These are phyloP conservation scores for Tiliacea aurago DNA, from an alignment of 2,888 invertebrate species.

Conservation along the genomic window DNA sequence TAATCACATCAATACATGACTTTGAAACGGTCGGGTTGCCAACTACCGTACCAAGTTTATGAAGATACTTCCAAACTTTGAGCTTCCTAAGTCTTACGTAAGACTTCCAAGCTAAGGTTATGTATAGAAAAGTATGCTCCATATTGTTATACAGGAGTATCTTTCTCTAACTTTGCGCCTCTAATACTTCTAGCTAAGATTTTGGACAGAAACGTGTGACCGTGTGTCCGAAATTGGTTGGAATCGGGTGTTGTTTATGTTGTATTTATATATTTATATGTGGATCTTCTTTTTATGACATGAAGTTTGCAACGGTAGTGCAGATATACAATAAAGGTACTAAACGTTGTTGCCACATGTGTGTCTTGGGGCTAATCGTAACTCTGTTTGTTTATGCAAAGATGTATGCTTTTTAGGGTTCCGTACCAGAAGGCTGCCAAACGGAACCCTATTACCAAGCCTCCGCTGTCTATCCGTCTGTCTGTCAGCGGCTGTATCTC, in stretches of 20 bases:
- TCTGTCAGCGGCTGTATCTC: no score
- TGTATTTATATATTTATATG: constrained; percentile 4
- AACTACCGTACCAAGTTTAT: constrained; percentile 19
- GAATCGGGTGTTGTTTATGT: background rate
- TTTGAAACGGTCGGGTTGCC: constrained; percentile 16
- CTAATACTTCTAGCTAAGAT: constrained; percentile 5
- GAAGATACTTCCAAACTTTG: constrained; percentile 32
- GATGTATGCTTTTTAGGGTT: background rate
- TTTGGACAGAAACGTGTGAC: background rate
- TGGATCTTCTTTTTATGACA: constrained; percentile 22
- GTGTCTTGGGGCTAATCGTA: background rate
- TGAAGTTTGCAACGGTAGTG: constrained; percentile 4
- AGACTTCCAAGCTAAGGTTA: constrained; percentile 13
- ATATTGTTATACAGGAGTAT: background rate
- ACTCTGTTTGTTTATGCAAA: background rate
- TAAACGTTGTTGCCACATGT: constrained; percentile 8
- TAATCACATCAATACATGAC: constrained; percentile 10
- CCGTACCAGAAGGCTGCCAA: no score
- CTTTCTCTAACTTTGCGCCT: constrained; percentile 6
- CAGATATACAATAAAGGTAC: constrained; percentile 16
- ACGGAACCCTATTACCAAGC: no score
- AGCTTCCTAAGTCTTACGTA: background rate
- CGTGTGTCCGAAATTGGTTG: background rate
- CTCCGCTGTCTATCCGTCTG: no score
- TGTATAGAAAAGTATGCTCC: background rate